Conservation (phyloP, 2,797 vertebrate genomes). For the Alosa sapidissima region DNA sequence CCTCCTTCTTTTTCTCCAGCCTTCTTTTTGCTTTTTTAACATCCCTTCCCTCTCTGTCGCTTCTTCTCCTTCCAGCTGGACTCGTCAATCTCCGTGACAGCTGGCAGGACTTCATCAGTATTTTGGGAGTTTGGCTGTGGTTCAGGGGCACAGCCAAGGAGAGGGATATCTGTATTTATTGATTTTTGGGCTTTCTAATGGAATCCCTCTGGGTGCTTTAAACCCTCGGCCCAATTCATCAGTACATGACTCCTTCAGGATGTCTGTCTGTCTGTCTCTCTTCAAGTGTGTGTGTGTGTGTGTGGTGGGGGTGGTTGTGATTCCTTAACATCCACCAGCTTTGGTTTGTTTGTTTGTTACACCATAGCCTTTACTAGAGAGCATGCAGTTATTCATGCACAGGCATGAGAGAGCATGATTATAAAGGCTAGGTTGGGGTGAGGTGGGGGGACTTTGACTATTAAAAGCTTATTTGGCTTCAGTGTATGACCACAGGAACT, state of each 20-base stretch:
- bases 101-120: constrained; percentile 47
- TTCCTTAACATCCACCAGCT: not conserved
- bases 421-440: not conserved
- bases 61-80: constrained; percentile 29
- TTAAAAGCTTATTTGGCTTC: not conserved
- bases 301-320: not conserved
- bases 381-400: not conserved
- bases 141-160: constrained; percentile 22
- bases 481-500: not conserved
- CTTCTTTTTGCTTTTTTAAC: not conserved
- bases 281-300: not conserved
- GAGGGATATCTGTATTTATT: constrained; percentile 25
- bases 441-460: not conserved
- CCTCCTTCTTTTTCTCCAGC: not conserved
- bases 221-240: constrained; percentile 3
- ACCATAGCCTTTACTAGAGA: not conserved
- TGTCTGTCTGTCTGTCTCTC: constrained; percentile 7
- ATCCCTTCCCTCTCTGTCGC: constrained; percentile 10
- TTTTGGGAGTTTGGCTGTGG: constrained; percentile 19
- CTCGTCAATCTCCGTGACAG: constrained; percentile 42
- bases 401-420: not conserved
- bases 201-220: constrained; percentile 15
- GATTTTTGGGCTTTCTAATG: constrained; percentile 25
- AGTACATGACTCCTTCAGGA: constrained; percentile 13
- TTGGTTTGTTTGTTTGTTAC: not conserved